Percentiles rank a stretch among this genome's conserved stretches.
Conservation (phyloP, 2,797 vertebrate species). For the Lithobates pipiens region DNA sequence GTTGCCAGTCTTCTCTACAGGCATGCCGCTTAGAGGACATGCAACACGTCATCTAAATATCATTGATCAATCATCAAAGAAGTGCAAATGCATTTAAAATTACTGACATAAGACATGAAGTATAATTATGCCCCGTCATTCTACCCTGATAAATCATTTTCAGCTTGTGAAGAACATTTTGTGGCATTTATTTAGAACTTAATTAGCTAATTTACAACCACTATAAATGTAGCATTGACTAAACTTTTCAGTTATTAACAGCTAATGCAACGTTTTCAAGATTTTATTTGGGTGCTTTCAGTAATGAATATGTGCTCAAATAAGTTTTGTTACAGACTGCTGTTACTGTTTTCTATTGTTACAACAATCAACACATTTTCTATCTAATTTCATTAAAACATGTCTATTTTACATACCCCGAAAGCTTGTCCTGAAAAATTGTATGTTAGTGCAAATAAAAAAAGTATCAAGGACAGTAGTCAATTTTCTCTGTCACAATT, state of each 20-base stretch:
- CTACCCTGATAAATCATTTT: background rate
- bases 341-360: background rate
- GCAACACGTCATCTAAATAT: background rate
- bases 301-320: conserved; percentile 10
- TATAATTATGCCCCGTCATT: background rate
- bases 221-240: background rate
- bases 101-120: background rate
- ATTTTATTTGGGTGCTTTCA: background rate
- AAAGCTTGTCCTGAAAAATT: too few species aligned
- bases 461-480: too few species aligned
- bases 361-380: conserved; percentile 23
- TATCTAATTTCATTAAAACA: background rate
- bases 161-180: background rate
- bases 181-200: background rate
- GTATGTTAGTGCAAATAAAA: too few species aligned
- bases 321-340: conserved; percentile 37
- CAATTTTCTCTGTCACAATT: too few species aligned
- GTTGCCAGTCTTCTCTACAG: too few species aligned
- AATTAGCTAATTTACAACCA: background rate
- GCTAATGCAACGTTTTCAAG: background rate
- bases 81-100: background rate
- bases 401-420: background rate
- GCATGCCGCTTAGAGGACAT: background rate
- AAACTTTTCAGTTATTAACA: background rate
- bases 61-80: background rate